Base-by-base conservation (phyloP, 2,797 vertebrate species). In the Bradypus variegatus region DNA sequence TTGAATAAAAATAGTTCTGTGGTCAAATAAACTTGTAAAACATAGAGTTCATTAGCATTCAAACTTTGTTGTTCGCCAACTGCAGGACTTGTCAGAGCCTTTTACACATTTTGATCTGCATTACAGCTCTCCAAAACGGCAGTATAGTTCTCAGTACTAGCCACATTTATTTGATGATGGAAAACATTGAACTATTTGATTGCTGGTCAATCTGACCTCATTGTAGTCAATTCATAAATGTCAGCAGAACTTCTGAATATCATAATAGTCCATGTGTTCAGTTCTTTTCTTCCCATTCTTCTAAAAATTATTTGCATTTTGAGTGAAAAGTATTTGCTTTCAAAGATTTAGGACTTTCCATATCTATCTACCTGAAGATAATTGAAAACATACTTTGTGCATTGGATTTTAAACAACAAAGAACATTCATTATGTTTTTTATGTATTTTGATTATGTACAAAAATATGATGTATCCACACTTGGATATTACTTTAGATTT, bases 351-450 rank as follows among this genome's bases (percentile, higher is more conserved):
- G 55, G 38, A 75, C 19, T 78, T 88, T 21, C 27, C 78, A 3
- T 89, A 14, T 90, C 89, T 89, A 55, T 79, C 94, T 75, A 82
- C 38, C 69, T 92, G 80, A 93, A 95, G 91, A 78, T 70, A 90
- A 93, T 87, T 14, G 67, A 90, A 86, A 91, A 83, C 36, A 23
- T 48, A 48, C 86, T 65, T 88, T 75, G 29, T 76, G 16, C 84
- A 14, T 91, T 87, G 36, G 50, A 27, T 89, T 93, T 92, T 53
- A 69, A 93, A 53, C 45, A 82, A 21, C 83, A 77, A 77, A 83
- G 72, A 88, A 78, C 23, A 90, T 90, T 90, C 64, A 36, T 83
- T 62, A 38, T 79, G 50, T 60, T 89, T 29, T 91, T 88, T 48
- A 38, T 86, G 12, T 50, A 36, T 81, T 23, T 36, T 23, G 23